phyloP scores from a whole-genome alignment of 2,113 vertebrate species.

The Pan troglodytes region NHGRI_mPanTro3-v2.1_pri NC_086015.1:30909501-30910000 shows the following conservation, averaged over 20 bases:
- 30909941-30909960: background rate
- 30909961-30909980: background rate
- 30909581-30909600: background rate
- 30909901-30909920: background rate
- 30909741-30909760: background rate
- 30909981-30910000: background rate
- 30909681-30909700: background rate
- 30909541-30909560: background rate
- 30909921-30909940: background rate
- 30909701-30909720: background rate
- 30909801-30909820: background rate
- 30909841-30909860: background rate
- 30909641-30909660: background rate
- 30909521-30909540: background rate
- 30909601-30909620: background rate
- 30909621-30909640: background rate
- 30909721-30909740: background rate
- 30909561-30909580: background rate
- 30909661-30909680: background rate
- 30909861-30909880: background rate
- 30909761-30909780: background rate
- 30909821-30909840: background rate
- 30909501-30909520: background rate
- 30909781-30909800: background rate
- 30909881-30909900: background rate